These are phyloP conservation scores for Corythucha ciliata DNA, from an alignment of 2,888 invertebrate species.

Conservation along the genomic window DNA sequence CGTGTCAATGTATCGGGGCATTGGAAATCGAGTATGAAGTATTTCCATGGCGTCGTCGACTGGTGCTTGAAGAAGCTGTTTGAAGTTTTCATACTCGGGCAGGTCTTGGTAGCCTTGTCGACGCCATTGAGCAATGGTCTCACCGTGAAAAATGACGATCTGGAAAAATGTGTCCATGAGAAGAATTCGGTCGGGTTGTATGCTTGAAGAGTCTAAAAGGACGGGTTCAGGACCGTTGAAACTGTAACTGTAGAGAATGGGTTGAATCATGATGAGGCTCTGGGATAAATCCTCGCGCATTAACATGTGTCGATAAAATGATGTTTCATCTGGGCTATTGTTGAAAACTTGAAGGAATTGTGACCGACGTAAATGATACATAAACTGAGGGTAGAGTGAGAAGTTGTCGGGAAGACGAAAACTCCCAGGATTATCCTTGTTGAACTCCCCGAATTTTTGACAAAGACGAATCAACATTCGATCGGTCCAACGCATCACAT, in stretches of 20 bases:
- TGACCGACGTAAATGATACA: slow-evolving; percentile 96
- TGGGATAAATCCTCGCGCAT: slow-evolving; percentile 96
- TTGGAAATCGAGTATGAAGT: slow-evolving; percentile 89
- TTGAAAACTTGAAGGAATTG: slow-evolving; percentile 99
- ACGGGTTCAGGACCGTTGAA: slow-evolving; percentile 98
- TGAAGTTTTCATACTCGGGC: slow-evolving; percentile 96
- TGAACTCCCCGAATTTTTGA: slow-evolving; percentile 98
- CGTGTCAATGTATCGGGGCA: slow-evolving; percentile 97
- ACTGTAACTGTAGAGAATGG: slow-evolving; percentile 95
- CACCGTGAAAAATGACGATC: slow-evolving; percentile 97
- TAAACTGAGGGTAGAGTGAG: slow-evolving; percentile 97
- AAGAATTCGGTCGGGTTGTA: slow-evolving; percentile 92
- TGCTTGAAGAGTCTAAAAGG: slow-evolving; percentile 90
- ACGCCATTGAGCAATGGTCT: slow-evolving; percentile 98
- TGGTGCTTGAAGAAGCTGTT: slow-evolving; percentile 89
- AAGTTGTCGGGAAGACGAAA: slow-evolving; percentile 95
- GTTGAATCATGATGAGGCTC: slow-evolving; percentile 98
- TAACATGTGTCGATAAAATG: slow-evolving; percentile 95
- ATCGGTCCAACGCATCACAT: slow-evolving; percentile 97
- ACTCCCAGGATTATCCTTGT: slow-evolving; percentile 93
- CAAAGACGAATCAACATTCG: slow-evolving; percentile 96
- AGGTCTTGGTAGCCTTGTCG: slow-evolving; percentile 91
- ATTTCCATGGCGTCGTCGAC: slow-evolving; percentile 97
- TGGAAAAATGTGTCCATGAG: slow-evolving; percentile 99
- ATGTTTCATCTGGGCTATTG: slow-evolving; percentile 98